Percentiles rank a stretch among this genome's conserved stretches.
phyloP scores from a whole-genome alignment of 2,888 invertebrate species.

The Drosophila prostipennis region DNA sequence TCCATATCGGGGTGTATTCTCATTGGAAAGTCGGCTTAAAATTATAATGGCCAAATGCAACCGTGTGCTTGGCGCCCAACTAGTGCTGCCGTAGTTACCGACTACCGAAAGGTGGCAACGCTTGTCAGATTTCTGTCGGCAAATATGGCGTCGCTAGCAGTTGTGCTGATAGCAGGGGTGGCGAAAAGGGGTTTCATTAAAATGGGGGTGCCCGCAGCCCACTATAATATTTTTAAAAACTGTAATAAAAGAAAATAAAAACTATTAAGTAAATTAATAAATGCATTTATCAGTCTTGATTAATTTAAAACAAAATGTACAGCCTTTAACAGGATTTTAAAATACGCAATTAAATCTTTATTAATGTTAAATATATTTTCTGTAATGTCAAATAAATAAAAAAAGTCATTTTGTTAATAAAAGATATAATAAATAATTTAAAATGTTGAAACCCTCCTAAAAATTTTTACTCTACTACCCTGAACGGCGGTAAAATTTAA shows the following conservation, averaged over 20 bases:
- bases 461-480: background rate
- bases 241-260: no score
- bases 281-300: background rate
- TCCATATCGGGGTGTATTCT: background rate
- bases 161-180: background rate
- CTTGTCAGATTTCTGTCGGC: no score
- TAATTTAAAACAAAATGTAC: background rate
- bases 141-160: no score
- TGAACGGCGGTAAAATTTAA: conserved; percentile 3
- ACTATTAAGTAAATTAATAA: no score
- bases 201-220: no score
- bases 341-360: background rate
- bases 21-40: background rate
- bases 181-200: background rate
- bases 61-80: conserved; percentile 10
- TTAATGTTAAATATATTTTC: background rate
- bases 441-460: background rate
- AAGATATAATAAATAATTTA: background rate
- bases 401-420: background rate
- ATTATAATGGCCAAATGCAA: background rate
- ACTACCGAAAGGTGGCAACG: no score
- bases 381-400: background rate
- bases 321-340: no score
- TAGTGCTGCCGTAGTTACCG: no score
- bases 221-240: no score